Evolutionary conservation across 2,113 vertebrate genomes (phyloP), one percentile per base, ranked within the genome.

Genomic region (Cebidichthys violaceus): DNA sequence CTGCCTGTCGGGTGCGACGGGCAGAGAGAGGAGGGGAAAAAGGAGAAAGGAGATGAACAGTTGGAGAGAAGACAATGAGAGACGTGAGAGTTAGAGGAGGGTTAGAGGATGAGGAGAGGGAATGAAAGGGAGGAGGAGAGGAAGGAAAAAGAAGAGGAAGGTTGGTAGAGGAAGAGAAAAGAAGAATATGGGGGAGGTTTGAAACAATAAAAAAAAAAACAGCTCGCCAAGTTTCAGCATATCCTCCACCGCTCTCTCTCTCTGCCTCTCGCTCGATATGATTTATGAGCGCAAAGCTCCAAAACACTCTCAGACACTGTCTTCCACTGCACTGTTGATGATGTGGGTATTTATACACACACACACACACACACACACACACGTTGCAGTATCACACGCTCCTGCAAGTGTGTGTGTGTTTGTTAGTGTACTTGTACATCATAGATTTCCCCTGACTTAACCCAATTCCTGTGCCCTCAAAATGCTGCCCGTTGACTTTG

Each of bases 261-360:
- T 33, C 24, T 50, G 24, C 39, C 57, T 85, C 87, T 74, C 1
- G 24, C 75, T 88, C 77, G 54, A 55, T 74, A 76, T 90, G 91
- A 93, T 93, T 92, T 92, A 93, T 92, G 86, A 88, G 83, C 77
- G 20, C 47, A 71, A 78, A 85, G 73, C 86, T 77, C 86, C 57
- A 68, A 83, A 88, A 77, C 81, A 75, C 69, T 88, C 88, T 73
- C 79, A 66, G 65, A 89, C 88, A 64, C 70, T 29, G 74, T 88
- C 87, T 83, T 81, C 81, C 59, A 62, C 82, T 77, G 70, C 78
- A 35, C 83, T 82, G 82, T 79, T 89, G 86, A 88, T 79, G 78
- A 87, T 90, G 87, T 85, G 60, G 78, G 82, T 90, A 87, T 91
- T 89, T 90, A 86, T 88, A 82, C 66, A 83, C 78, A 86, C 78